These are phyloP conservation scores for Lineus longissimus DNA, from an alignment of 1,140 invertebrate species.

Conservation along the genomic window DNA sequence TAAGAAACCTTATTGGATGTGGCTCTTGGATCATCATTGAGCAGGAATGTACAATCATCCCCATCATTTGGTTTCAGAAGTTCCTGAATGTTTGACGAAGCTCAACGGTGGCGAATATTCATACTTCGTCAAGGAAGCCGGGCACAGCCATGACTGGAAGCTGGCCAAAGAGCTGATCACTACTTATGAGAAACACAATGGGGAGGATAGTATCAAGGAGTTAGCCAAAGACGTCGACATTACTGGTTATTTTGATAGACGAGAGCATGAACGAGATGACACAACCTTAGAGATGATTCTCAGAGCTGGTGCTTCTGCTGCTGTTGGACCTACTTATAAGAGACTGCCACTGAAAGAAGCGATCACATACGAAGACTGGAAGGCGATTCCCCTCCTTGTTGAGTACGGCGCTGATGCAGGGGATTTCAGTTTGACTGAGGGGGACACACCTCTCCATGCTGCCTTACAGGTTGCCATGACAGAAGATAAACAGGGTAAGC, in stretches of 20 bases:
- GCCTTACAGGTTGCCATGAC: constrained; percentile 29
- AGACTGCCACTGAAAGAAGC: constrained; percentile 21
- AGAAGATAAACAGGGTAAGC: constrained; percentile 36
- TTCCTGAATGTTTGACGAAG: constrained; percentile 24
- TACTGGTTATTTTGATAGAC: constrained; percentile 10
- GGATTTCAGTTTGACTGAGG: constrained; percentile 20
- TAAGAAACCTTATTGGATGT: too few species aligned
- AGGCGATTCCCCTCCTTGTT: constrained; percentile 26
- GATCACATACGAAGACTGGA: constrained; percentile 28
- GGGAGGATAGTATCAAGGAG: constrained; percentile 12
- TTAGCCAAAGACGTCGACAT: constrained; percentile 29
- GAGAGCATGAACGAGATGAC: constrained; percentile 9
- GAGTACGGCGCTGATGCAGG: constrained; percentile 25
- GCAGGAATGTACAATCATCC: too few species aligned
- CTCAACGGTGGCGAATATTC: constrained; percentile 19
- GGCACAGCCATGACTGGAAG: constrained; percentile 26
- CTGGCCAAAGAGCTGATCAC: constrained; percentile 28
- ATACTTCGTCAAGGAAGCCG: constrained; percentile 23
- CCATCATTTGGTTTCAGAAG: too few species aligned
- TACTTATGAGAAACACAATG: constrained; percentile 19
- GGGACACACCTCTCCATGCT: constrained; percentile 41
- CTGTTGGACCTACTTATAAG: not conserved
- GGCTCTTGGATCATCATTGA: too few species aligned
- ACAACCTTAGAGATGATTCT: not conserved
- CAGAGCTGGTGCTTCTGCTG: not conserved